Evolutionary conservation across 1,140 invertebrate species (phyloP), one percentile per base, ranked within the genome.

Genomic region (Anoplolepis gracilipes): DNA sequence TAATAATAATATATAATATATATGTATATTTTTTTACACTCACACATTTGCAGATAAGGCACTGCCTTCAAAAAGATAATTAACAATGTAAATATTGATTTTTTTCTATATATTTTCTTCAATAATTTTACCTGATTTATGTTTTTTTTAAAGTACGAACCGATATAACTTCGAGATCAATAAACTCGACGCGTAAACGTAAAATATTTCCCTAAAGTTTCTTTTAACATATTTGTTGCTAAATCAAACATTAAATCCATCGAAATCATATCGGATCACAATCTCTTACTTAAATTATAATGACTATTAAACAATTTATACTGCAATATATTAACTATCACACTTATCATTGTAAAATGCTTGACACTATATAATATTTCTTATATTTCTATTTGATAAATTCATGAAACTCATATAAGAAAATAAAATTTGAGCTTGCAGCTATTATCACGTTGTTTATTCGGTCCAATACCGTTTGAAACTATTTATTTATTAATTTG

Each of bases 11-110:
- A 42, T 70, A 49, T 70, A 7, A 57, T 55, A 42, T 69, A 57
- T 55, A 42, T 69, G 39, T 70, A 28, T 59, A 22, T 39, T 72
- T 13, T 5, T 33, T 30, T 8, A 7, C 64, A 30, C 28, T 72
- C 36, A 6, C n/a, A 33, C 25, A 59, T 55, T 82, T 82, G 72
- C 36, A 72, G 19, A 11, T 82, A 82, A 82, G 78, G 78, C 78
- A 82, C 78, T 82, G 53, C 53, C 53, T 82, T 82, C 1, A 33
- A 22, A 7, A 72, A 81, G 19, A 13, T 64, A 81, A 72, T 57
- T 19, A 13, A 59, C 22, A 46, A 5, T 72, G 1, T 70, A 55
- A 61, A 57, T 42, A 70, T 72, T 59, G 11, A 81, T 53, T n/a
- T 79, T 10, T 33, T 49, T 7, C n/a, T 49, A 1, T 69, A 69